These are phyloP conservation scores for Acronicta leporina DNA, from an alignment of 2,888 invertebrate genomes.

Conservation along the genomic window DNA sequence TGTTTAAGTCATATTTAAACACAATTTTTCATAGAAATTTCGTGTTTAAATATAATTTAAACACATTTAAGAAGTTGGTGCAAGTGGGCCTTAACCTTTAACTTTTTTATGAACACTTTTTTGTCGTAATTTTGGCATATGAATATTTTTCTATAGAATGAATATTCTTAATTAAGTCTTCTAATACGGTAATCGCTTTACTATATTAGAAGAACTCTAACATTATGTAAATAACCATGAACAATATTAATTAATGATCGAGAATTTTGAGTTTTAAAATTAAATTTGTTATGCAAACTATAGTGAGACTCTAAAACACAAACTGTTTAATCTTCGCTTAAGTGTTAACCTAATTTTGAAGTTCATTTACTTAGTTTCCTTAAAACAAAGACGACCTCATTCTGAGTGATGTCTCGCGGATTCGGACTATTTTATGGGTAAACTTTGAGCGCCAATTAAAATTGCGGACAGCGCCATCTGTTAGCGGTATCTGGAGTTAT, in stretches of 20 bases:
- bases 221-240: too few relatives aligned
- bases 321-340: constrained; percentile 3
- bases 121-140: too few relatives aligned
- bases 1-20: too few relatives aligned
- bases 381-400: constrained; percentile 33
- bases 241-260: background rate
- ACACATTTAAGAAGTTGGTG: too few relatives aligned
- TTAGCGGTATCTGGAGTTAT: constrained; percentile 36
- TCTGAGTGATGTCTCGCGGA: constrained; percentile 46
- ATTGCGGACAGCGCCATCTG: constrained; percentile 55
- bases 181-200: too few relatives aligned
- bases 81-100: too few relatives aligned
- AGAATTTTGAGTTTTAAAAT: background rate
- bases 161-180: too few relatives aligned
- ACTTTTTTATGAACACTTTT: too few relatives aligned
- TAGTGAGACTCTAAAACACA: background rate
- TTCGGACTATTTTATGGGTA: constrained; percentile 36
- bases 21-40: too few relatives aligned
- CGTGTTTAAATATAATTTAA: too few relatives aligned
- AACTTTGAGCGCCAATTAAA: constrained; percentile 51
- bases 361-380: constrained; percentile 36
- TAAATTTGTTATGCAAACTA: background rate
- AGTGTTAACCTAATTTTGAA: constrained; percentile 17
- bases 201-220: too few relatives aligned
- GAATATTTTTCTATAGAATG: too few relatives aligned